Conservation (phyloP, 2,113 vertebrate species). For the Crotalus horridus region DNA sequence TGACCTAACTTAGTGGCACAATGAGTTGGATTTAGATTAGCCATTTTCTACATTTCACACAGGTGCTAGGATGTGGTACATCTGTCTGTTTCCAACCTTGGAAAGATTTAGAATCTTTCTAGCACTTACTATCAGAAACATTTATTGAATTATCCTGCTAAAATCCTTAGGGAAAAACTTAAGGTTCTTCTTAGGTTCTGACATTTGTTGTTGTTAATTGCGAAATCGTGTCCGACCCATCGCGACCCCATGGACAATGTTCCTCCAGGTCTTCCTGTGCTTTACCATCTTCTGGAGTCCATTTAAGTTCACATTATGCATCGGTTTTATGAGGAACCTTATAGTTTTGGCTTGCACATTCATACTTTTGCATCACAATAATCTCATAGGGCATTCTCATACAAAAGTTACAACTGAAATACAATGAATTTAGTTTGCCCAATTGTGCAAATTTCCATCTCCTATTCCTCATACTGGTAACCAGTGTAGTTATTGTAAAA, state of each 20-base stretch:
- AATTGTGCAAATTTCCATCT: constrained; percentile 53
- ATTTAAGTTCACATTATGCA: not conserved
- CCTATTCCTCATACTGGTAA: constrained; percentile 41
- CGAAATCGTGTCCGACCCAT: no score
- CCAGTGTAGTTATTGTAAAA: not conserved
- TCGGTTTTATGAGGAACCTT: constrained; percentile 15
- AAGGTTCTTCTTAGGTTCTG: constrained; percentile 41
- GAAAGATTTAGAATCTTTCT: not conserved
- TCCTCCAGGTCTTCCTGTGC: no score
- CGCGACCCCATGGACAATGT: no score
- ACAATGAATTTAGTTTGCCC: constrained; percentile 35
- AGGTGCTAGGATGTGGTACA: not conserved
- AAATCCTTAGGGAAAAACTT: constrained; percentile 23
- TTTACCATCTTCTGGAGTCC: no score
- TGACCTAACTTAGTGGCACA: not conserved
- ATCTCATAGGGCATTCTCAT: constrained; percentile 37
- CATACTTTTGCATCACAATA: not conserved
- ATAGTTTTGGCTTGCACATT: constrained; percentile 25
- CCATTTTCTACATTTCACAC: not conserved
- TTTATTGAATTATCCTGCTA: constrained; percentile 17
- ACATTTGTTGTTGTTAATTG: not conserved
- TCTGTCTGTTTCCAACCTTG: not conserved
- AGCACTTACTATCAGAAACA: not conserved
- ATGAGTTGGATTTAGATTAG: not conserved
- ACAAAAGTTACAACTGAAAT: constrained; percentile 41